phyloP scores from a whole-genome alignment of 2,888 invertebrate species.

The Tachina fera region DNA sequence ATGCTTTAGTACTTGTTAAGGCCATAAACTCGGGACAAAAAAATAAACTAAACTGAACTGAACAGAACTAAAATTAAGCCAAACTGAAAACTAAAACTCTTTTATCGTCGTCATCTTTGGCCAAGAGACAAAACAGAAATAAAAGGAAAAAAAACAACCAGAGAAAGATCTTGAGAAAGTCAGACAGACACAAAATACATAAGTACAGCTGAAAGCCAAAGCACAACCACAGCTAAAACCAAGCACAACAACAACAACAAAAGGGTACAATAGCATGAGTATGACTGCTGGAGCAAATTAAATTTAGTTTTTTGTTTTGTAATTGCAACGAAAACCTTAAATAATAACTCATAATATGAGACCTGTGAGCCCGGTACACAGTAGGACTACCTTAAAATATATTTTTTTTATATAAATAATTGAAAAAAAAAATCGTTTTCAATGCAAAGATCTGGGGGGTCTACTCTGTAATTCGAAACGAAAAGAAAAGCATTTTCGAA shows the following conservation, averaged over 20 bases:
- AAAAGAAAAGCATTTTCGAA: too few relatives aligned
- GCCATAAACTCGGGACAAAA: constrained; percentile 61
- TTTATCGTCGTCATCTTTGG: constrained; percentile 62
- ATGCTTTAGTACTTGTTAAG: constrained; percentile 61
- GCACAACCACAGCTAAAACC: constrained; percentile 13
- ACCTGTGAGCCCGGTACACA: not conserved
- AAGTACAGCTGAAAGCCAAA: constrained; percentile 33
- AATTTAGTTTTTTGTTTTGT: constrained; percentile 27
- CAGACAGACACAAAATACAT: constrained; percentile 28
- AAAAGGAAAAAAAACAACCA: constrained; percentile 4
- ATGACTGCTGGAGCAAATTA: constrained; percentile 51
- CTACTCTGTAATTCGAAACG: too few relatives aligned
- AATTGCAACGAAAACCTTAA: constrained; percentile 15
- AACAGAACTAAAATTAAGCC: constrained; percentile 32
- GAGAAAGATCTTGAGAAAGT: constrained; percentile 66
- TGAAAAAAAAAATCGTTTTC: too few relatives aligned
- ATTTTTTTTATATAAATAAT: too few relatives aligned
- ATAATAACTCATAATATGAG: not conserved
- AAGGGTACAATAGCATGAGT: constrained; percentile 19
- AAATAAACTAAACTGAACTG: constrained; percentile 41
- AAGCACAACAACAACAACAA: constrained; percentile 42
- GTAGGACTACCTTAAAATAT: too few relatives aligned
- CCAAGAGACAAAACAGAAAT: constrained; percentile 38
- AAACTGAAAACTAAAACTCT: constrained; percentile 52
- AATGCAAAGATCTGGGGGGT: too few relatives aligned